phyloP scores from a whole-genome alignment of 2,113 vertebrate species.

The Meles meles region DNA sequence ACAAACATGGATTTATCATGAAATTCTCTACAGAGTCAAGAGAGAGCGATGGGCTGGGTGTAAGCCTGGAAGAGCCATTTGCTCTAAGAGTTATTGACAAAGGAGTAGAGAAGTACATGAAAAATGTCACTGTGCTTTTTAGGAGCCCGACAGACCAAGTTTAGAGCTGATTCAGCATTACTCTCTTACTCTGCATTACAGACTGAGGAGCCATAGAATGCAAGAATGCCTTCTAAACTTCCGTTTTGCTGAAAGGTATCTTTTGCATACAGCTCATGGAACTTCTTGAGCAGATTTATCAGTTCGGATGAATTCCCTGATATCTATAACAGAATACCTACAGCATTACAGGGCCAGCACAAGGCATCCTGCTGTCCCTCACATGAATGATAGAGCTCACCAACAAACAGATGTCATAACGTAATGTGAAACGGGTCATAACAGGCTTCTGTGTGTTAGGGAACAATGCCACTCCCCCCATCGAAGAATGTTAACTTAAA shows the following conservation, averaged over 20 bases:
- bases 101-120: not conserved
- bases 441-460: not conserved
- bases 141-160: not conserved
- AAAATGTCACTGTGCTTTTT: conserved; percentile 7
- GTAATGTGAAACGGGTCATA: not conserved
- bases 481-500: conserved; percentile 32
- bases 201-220: not conserved
- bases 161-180: not conserved
- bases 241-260: not conserved
- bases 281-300: not conserved
- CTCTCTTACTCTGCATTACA: not conserved
- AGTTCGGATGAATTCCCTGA: not conserved
- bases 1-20: not conserved
- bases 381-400: not conserved
- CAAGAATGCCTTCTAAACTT: not conserved
- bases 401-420: not conserved
- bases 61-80: not conserved
- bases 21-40: conserved; percentile 20
- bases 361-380: not conserved
- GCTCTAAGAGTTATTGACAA: not conserved
- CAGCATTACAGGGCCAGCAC: not conserved
- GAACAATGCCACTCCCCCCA: not conserved
- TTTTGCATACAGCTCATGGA: not conserved
- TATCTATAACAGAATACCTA: not conserved
- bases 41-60: not conserved